Conservation (phyloP, 2,888 invertebrate species). For the Stratiomys singularior region DNA sequence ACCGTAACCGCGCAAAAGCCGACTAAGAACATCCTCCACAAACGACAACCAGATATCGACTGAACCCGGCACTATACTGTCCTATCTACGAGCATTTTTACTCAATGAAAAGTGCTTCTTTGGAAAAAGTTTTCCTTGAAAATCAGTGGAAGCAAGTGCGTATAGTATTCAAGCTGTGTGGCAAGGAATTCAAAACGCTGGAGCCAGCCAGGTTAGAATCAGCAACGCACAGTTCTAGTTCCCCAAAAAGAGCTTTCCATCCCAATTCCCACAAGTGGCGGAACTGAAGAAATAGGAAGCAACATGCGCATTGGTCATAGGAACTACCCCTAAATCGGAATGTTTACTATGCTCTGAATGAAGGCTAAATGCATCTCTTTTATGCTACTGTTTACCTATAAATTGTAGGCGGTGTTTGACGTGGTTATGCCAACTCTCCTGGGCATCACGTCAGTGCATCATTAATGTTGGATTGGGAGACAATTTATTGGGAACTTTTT, state of each 20-base stretch:
- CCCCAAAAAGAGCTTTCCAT: slow-evolving; percentile 16
- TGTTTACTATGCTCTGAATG: background rate
- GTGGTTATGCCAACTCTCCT: too few species aligned
- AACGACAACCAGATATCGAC: slow-evolving; percentile 44
- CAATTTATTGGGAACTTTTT: too few species aligned
- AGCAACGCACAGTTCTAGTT: slow-evolving; percentile 35
- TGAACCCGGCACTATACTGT: slow-evolving; percentile 33
- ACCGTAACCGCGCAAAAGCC: slow-evolving; percentile 15
- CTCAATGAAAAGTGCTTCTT: slow-evolving; percentile 46
- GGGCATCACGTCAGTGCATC: too few species aligned
- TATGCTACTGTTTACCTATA: too few species aligned
- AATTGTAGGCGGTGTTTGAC: too few species aligned
- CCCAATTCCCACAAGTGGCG: background rate
- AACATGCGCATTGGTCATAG: background rate
- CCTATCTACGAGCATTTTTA: slow-evolving; percentile 36
- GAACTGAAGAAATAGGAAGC: too few species aligned
- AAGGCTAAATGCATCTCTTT: slow-evolving; percentile 1
- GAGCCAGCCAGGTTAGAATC: background rate
- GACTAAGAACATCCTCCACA: slow-evolving; percentile 36
- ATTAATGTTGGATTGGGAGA: too few species aligned
- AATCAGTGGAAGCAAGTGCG: slow-evolving; percentile 3
- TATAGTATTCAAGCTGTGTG: background rate
- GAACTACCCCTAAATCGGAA: background rate
- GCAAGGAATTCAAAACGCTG: background rate
- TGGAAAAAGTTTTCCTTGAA: background rate